Base-by-base conservation (phyloP, 2,113 vertebrate genomes). In the Strix aluco region DNA sequence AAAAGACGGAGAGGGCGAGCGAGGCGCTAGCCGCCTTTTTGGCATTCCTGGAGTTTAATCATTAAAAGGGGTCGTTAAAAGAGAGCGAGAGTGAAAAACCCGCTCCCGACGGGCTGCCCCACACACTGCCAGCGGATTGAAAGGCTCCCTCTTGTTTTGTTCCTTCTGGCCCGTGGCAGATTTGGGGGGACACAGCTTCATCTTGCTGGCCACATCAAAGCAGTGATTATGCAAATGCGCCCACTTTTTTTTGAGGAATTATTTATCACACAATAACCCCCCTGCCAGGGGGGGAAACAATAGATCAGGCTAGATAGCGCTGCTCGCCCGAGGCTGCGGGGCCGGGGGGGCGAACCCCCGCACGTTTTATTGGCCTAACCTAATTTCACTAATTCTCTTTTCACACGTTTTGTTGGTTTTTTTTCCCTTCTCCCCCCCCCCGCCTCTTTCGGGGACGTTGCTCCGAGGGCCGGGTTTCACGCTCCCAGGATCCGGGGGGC, bases 371-470 rank as follows among this genome's bases (percentile, higher is more conserved):
- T 97, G 96, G 97, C 92, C 98, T 98, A 98, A 98, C 97, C 98
- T 98, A 98, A 98, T 98, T 98, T 98, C 97, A 98, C 97, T 98
- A 98, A 98, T 98, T 98, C 97, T 97, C 96, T 97, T 98, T 98
- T 98, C 98, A 98, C 98, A 98, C 97, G 20, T 98, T 96, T 96
- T 63, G 81, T 46, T 61, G 34, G 9, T 91, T 96, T 87, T 83
- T 79, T 94, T 86, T 29, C 8, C 4, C 5, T 8, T 1, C 1
- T 2, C 4, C 20, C 5, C 11, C 15, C 15, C n/a, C 29, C 9
- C 11, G n/a, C 9, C 15, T 8, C 13, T 55, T 97, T 96, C 1
- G 19, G 54, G 49, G 84, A 83, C 8, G 8, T 95, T 5, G 77
- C 95, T 96, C 94, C 57, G 1, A 92, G 88, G 88, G 92, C 96